Evolutionary conservation across 2,797 vertebrate species (phyloP).

Genomic region (Alcedo quadribrachys): DNA sequence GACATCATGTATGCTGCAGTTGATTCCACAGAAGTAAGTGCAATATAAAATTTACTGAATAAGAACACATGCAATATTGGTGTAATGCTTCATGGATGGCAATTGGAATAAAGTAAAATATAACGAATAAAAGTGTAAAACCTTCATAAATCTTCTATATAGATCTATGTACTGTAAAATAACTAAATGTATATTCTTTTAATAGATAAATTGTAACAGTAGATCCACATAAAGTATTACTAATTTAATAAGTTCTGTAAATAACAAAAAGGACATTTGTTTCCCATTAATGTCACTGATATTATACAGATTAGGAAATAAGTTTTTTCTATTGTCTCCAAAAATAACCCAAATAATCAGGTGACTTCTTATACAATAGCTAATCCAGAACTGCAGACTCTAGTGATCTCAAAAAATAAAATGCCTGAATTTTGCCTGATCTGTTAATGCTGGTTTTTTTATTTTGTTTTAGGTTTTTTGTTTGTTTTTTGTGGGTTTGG

Average conservation of each 20-base stretch:
- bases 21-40: slow-evolving; percentile 78
- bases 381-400: background rate
- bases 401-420: background rate
- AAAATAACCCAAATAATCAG: background rate
- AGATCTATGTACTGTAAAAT: background rate
- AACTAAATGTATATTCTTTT: background rate
- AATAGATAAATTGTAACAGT: background rate
- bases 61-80: background rate
- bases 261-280: background rate
- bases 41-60: background rate
- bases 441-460: background rate
- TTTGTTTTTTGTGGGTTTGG: background rate
- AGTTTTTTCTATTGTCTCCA: background rate
- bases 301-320: background rate
- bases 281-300: background rate
- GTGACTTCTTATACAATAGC: background rate
- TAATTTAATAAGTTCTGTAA: background rate
- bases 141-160: background rate
- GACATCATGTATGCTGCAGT: slow-evolving; percentile 82
- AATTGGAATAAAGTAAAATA: background rate
- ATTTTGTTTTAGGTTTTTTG: background rate
- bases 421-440: background rate
- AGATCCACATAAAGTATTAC: background rate
- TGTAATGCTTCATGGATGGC: background rate
- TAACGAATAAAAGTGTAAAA: background rate